Evolutionary conservation across 2,797 vertebrate species (phyloP), one percentile per base, ranked within the genome.

Genomic region (Epinephelus coioides): DNA sequence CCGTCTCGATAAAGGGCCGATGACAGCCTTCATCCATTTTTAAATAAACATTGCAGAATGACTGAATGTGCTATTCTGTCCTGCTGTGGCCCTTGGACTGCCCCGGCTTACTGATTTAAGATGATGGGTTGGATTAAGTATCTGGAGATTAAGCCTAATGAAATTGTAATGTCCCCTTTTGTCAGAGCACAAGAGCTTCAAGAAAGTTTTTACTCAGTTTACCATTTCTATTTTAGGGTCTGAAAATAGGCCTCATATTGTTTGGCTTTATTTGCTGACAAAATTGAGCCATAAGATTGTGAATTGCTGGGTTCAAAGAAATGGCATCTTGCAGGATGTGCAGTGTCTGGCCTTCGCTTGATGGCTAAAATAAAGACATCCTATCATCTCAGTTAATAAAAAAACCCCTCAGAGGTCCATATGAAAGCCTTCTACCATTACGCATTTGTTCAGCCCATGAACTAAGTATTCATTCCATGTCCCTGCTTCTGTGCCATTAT

Each of bases 11-110:
- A 67, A 73, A 89, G 77, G 27, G 62, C 62, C 53, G 55, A 66
- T 61, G 83, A 67, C 76, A 76, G 44, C 68, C 70, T 81, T 88
- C 82, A 87, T 93, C 77, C 73, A 85, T 90, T 89, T 93, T 91
- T 70, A 91, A 90, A 92, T 74, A 83, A 91, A 90, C 82, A 70
- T 61, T 82, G 70, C 50, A 73, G 68, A 83, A 61, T 74, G 78
- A 86, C 61, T 74, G 77, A 85, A 76, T 79, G 49, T 69, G 72
- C 60, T 76, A 43, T 77, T 79, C 54, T 56, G 75, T 81, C 76
- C 63, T 25, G 64, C 71, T 70, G 73, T 75, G 60, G 64, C 73
- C 83, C 69, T 68, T n/a, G 46, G 46, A 55, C 27, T 38, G 56
- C 46, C 56, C 67, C 17, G 23, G 13, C 11, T 67, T 27, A 9